Base-by-base conservation (phyloP, 2,797 vertebrate species). In the Semotilus atromaculatus region DNA sequence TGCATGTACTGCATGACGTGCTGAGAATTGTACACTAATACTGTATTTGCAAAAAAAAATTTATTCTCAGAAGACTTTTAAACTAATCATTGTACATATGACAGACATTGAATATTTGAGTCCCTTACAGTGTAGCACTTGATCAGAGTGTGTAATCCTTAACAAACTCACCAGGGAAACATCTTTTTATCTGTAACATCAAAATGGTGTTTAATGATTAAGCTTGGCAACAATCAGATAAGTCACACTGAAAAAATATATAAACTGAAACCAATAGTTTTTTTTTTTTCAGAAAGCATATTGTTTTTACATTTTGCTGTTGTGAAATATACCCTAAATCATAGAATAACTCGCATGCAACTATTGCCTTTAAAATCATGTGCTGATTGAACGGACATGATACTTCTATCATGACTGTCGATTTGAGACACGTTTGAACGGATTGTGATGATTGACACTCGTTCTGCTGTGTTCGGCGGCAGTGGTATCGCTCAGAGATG, bases 391-490 rank as follows among this genome's bases (percentile, higher is more conserved):
- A n/a, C 19, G 6, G 3, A 6, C 73, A 55, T 36, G 73, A 53
- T 3, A 36, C 51, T 18, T 58, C 21, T n/a, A 21, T 13, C 74
- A 40, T 64, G 26, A 43, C n/a, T 7, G 8, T 29, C 10, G 2
- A 14, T 45, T 78, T 64, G n/a, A 48, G 60, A 67, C 26, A 48
- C 48, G 77, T 79, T 66, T 66, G 40, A 48, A 66, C 60, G 34
- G 77, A 67, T 34, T 5, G 21, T 26, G 53, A 14, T 87, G 85
- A 89, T 86, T 81, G 88, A 88, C 68, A 78, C n/a, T 71, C 31
- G 18, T 43, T 81, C 53, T 19, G 45, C 62, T 9, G 51, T 9
- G 67, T 29, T 78, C 21, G 64, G 58, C 9, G 23, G 58, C 23
- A 58, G 23, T 40, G 64, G 38, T 80, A 53, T 86, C 43, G 13